Conservation (phyloP, 2,888 invertebrate species). For the Epistrophe eligans region DNA sequence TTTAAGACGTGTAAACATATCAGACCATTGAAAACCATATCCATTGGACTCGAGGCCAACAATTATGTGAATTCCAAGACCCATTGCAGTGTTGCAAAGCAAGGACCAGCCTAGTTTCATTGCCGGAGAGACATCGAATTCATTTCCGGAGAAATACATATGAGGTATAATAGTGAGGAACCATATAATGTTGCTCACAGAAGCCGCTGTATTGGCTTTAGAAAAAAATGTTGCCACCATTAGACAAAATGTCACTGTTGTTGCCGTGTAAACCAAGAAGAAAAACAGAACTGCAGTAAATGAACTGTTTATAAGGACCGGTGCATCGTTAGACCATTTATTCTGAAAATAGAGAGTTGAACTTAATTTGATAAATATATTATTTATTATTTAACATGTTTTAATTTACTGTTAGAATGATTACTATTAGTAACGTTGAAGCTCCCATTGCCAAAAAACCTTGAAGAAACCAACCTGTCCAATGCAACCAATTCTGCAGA, state of each 20-base stretch:
- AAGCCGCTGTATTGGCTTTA: constrained; percentile 89
- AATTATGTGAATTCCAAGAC: constrained; percentile 87
- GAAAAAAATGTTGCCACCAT: constrained; percentile 91
- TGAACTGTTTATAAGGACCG: constrained; percentile 89
- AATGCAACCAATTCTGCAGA: constrained; percentile 90
- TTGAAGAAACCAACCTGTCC: constrained; percentile 92
- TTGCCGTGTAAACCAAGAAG: constrained; percentile 87
- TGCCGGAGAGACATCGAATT: constrained; percentile 86
- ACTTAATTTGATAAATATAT: background rate
- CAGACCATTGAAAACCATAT: constrained; percentile 84
- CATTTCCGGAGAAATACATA: constrained; percentile 87
- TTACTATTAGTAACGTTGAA: constrained; percentile 85
- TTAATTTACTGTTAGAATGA: constrained; percentile 85
- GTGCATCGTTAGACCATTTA: constrained; percentile 83
- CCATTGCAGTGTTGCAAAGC: constrained; percentile 90
- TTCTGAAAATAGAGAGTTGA: constrained; percentile 72
- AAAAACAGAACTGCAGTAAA: constrained; percentile 88
- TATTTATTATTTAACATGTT: background rate
- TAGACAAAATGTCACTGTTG: constrained; percentile 90
- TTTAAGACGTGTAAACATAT: constrained; percentile 86
- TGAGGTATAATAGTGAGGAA: constrained; percentile 90
- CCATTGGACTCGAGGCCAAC: constrained; percentile 87
- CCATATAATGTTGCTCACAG: constrained; percentile 89
- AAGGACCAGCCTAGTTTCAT: constrained; percentile 87
- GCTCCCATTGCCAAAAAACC: constrained; percentile 87